Percentiles rank a stretch among this genome's conserved stretches.
Conservation (phyloP, 1,140 invertebrate genomes). For the Forficula auricularia region DNA sequence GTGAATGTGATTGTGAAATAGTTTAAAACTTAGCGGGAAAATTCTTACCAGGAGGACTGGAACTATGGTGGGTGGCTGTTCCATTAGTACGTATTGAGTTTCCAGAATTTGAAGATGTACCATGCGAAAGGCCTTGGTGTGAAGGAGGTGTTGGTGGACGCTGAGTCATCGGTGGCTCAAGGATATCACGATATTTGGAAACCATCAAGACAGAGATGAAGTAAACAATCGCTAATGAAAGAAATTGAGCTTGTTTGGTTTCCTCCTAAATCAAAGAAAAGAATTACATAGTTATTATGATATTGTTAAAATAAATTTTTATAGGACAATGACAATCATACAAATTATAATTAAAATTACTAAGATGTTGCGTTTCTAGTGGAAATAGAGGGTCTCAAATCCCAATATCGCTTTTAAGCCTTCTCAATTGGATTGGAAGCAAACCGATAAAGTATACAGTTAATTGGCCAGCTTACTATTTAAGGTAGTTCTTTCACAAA, state of each 20-base stretch:
- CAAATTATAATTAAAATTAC: slow-evolving; percentile 2
- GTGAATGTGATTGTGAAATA: no score
- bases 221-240: slow-evolving; percentile 96
- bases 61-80: slow-evolving; percentile 30
- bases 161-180: slow-evolving; percentile 68
- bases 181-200: slow-evolving; percentile 95
- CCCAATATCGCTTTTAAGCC: no score
- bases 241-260: slow-evolving; percentile 97
- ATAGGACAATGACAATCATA: slow-evolving; percentile 6
- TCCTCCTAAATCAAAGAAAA: slow-evolving; percentile 57
- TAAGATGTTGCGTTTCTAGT: no score
- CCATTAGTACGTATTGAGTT: slow-evolving; percentile 35
- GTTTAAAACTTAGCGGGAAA: no score
- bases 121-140: slow-evolving; percentile 16
- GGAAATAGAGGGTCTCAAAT: no score
- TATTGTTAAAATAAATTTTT: background rate
- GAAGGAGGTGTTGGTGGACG: slow-evolving; percentile 33
- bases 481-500: no score
- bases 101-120: no score
- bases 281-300: slow-evolving; percentile 9
- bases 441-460: no score
- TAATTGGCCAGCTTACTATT: no score
- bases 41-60: slow-evolving; percentile 44
- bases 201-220: slow-evolving; percentile 99
- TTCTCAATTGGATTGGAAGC: no score